Evolutionary conservation across 2,113 vertebrate species (phyloP).

Genomic region (Abramis brama): DNA sequence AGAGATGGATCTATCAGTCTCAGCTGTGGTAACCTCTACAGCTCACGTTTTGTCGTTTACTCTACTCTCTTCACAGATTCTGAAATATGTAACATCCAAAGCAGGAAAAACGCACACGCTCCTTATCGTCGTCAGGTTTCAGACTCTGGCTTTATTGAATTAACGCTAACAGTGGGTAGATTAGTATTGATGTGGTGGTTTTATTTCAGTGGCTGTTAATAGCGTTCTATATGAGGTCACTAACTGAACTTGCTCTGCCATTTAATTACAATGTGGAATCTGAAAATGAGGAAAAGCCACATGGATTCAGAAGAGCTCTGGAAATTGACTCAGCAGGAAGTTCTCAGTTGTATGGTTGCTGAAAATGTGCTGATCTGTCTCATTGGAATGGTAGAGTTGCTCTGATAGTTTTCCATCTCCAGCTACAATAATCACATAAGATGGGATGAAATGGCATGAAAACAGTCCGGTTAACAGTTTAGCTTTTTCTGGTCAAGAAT

Average conservation of each 20-base stretch:
- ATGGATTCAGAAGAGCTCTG: not conserved
- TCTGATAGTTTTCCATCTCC: not conserved
- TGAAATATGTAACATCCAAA: slow-evolving; percentile 37
- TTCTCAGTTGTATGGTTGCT: not conserved
- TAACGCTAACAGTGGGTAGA: slow-evolving; percentile 81
- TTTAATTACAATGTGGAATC: slow-evolving; percentile 23
- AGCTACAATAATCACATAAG: not conserved
- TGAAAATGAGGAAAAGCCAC: not conserved
- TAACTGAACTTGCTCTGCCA: slow-evolving; percentile 50
- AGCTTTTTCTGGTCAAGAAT: not conserved
- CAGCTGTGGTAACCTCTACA: not conserved
- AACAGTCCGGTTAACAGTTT: not conserved
- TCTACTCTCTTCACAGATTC: slow-evolving; percentile 17
- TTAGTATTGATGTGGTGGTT: slow-evolving; percentile 73
- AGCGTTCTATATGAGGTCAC: slow-evolving; percentile 51
- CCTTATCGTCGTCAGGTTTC: not conserved
- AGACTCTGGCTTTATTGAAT: slow-evolving; percentile 70
- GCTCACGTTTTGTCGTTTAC: not conserved
- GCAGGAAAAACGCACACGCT: slow-evolving; percentile 48
- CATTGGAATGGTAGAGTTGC: not conserved
- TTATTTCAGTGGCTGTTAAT: slow-evolving; percentile 62
- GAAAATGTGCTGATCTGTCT: not conserved
- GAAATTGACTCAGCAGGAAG: not conserved
- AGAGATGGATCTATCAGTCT: not conserved
- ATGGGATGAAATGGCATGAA: not conserved